Percentiles rank a stretch among this genome's conserved stretches.
phyloP scores from a whole-genome alignment of 2,797 vertebrate species.

The Lacerta viridis region DNA sequence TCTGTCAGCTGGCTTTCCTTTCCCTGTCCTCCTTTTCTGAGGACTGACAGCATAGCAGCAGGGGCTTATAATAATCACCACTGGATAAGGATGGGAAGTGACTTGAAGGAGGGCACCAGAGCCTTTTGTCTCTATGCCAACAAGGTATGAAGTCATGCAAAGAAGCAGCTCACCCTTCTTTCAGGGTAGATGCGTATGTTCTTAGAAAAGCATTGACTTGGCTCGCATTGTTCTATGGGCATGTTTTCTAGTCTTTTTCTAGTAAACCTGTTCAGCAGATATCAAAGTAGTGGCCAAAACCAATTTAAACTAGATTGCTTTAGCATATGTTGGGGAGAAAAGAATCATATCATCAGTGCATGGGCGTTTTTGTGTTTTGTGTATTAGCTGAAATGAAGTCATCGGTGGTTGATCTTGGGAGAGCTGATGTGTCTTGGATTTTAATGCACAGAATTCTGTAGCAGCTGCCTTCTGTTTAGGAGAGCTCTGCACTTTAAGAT shows the following conservation, averaged over 20 bases:
- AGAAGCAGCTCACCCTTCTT: background rate
- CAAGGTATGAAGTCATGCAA: slow-evolving; percentile 4
- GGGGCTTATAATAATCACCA: background rate
- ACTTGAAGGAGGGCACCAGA: background rate
- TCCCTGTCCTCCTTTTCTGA: background rate
- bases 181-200: slow-evolving; percentile 29
- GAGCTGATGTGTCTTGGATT: background rate
- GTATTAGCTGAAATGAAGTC: slow-evolving; percentile 7
- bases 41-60: background rate
- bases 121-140: background rate
- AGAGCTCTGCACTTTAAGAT: background rate
- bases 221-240: slow-evolving; percentile 17
- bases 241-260: slow-evolving; percentile 26
- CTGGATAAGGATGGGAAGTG: background rate
- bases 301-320: slow-evolving; percentile 32
- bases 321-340: background rate
- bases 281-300: slow-evolving; percentile 16
- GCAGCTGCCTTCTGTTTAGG: background rate
- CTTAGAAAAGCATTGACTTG: slow-evolving; percentile 51
- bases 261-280: slow-evolving; percentile 20
- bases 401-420: background rate
- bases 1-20: too few species aligned
- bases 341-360: background rate
- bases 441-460: background rate
- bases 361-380: slow-evolving; percentile 1